Percentiles rank a stretch among this genome's conserved stretches.
phyloP scores from a whole-genome alignment of 1,140 invertebrate genomes.

The Drosophila truncata region DNA sequence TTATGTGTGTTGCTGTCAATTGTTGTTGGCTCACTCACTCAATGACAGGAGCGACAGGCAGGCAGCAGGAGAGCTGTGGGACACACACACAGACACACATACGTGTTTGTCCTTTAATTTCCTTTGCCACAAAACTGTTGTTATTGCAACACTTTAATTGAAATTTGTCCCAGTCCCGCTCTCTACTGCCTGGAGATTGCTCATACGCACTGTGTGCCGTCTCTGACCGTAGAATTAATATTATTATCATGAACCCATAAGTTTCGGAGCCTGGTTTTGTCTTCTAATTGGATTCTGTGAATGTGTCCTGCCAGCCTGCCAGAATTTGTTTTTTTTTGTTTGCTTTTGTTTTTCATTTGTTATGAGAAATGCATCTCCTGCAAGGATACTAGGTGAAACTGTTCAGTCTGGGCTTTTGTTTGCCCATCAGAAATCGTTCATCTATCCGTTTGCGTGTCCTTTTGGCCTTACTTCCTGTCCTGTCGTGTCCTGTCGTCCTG shows the following conservation, averaged over 20 bases:
- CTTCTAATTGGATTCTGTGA: constrained; percentile 45
- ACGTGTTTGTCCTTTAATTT: constrained; percentile 56
- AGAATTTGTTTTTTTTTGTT: constrained; percentile 9
- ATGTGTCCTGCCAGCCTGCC: not conserved
- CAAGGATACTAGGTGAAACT: constrained; percentile 7
- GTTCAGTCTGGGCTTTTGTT: constrained; percentile 29
- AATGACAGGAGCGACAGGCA: not conserved
- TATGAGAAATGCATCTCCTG: constrained; percentile 37
- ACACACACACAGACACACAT: constrained; percentile 3
- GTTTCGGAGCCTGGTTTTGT: constrained; percentile 24
- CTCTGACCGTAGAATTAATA: constrained; percentile 38
- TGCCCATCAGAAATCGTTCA: constrained; percentile 31
- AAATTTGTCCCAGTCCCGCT: constrained; percentile 39
- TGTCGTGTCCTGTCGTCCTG: not conserved
- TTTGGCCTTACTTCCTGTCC: not conserved
- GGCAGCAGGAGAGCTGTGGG: too few relatives aligned
- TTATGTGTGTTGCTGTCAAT: constrained; percentile 81
- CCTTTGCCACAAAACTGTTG: constrained; percentile 48
- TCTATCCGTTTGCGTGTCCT: constrained; percentile 5
- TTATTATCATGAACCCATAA: constrained; percentile 45
- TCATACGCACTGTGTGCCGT: constrained; percentile 56
- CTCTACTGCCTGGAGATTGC: constrained; percentile 20
- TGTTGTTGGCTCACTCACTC: constrained; percentile 38
- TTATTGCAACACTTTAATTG: constrained; percentile 66
- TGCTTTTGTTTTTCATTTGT: not conserved